A percentile compares a stretch with the other conserved stretches of the same genome.
Conservation (phyloP, 2,888 invertebrate species). For the Tetheella fluctuosa region DNA sequence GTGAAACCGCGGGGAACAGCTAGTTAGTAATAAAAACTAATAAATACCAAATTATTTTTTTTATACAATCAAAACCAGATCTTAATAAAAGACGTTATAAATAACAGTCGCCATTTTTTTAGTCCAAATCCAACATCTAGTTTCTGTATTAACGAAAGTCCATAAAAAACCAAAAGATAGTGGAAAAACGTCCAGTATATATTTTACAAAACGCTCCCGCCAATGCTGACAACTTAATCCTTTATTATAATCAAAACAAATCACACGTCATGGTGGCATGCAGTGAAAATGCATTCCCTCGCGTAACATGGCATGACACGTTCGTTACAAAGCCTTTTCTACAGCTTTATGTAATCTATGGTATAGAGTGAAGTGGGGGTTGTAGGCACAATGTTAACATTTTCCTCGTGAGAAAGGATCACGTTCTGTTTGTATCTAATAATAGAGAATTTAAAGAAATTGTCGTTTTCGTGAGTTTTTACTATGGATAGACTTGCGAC, state of each 20-base stretch:
- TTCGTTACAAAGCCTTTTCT: conserved; percentile 9
- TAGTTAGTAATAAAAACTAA: too few species aligned
- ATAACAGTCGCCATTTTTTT: too few species aligned
- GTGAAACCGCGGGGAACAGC: too few species aligned
- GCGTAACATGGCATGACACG: conserved; percentile 31
- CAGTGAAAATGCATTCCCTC: conserved; percentile 50
- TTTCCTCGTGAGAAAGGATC: background rate
- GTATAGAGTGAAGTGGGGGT: background rate
- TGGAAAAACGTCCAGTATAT: too few species aligned
- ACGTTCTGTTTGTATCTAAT: background rate
- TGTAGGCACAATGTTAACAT: conserved; percentile 2
- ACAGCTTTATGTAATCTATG: conserved; percentile 5
- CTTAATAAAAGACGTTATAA: too few species aligned
- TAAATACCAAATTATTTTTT: too few species aligned
- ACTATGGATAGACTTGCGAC: background rate
- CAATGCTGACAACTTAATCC: conserved; percentile 17
- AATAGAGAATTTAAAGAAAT: background rate
- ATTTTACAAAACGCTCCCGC: conserved; percentile 23
- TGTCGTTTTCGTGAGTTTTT: background rate
- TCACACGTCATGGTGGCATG: conserved; percentile 13
- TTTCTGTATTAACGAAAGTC: too few species aligned
- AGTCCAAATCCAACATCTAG: too few species aligned
- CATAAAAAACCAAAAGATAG: too few species aligned
- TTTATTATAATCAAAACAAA: conserved; percentile 22
- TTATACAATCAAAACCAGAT: too few species aligned